phyloP scores from a whole-genome alignment of 2,113 vertebrate species.

The Meleagris gallopavo region DNA sequence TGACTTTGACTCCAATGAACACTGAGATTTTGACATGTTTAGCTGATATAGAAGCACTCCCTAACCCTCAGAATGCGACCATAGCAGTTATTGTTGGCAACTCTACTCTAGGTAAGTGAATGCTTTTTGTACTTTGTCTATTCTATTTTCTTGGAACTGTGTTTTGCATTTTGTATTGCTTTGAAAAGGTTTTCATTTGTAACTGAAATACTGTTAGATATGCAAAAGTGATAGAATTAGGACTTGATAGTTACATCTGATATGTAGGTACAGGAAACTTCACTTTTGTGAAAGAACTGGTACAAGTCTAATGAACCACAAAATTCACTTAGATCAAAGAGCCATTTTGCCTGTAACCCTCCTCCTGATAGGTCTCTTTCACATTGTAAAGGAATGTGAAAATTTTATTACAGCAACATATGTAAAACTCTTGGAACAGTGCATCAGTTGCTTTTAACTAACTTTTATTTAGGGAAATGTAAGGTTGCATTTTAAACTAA shows the following conservation, averaged over 20 bases:
- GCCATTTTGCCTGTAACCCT: not conserved
- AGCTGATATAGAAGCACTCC: slow-evolving; percentile 79
- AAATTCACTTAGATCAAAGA: not conserved
- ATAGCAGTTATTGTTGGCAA: slow-evolving; percentile 77
- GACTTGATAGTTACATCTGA: not conserved
- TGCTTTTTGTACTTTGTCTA: not conserved
- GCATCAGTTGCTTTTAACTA: not conserved
- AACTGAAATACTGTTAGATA: not conserved
- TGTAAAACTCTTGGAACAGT: not conserved
- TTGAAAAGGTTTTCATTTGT: not conserved
- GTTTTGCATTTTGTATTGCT: not conserved
- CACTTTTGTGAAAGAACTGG: not conserved
- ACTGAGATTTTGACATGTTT: slow-evolving; percentile 82
- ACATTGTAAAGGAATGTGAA: not conserved
- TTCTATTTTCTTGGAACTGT: not conserved
- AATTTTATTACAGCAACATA: not conserved
- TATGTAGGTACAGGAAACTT: not conserved
- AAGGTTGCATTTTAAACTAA: not conserved
- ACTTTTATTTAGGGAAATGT: not conserved
- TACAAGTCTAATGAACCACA: not conserved
- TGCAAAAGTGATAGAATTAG: not conserved
- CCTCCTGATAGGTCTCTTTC: not conserved
- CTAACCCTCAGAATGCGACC: slow-evolving; percentile 67
- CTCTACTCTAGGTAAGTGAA: slow-evolving; percentile 71
- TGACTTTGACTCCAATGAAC: slow-evolving; percentile 74